Base-by-base conservation (phyloP, 2,888 invertebrate genomes). In the Venusia cambrica region DNA sequence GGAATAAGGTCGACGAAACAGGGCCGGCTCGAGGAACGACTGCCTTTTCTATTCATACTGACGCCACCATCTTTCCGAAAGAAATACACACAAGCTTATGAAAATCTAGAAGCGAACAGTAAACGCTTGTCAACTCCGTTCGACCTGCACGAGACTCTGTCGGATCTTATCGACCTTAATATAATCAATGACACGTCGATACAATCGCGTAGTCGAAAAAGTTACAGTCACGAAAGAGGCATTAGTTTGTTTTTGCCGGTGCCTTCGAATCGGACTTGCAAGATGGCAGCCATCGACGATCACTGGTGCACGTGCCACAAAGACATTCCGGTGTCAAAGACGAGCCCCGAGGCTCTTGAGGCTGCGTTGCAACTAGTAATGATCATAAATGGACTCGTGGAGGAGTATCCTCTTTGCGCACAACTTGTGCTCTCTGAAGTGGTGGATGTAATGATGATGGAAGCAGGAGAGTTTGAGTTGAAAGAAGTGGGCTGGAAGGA, bases 221-320 rank as follows among this genome's bases (percentile, higher is more conserved):
- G 62, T 5, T 83, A 87, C 25, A 62, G 63, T 4, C 49, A 76
- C 30, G 71, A 84, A 2, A 85, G 92, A 32, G 91, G 92, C 1
- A 91, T 93, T 3, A 96, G 96, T 67, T 87, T 96, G 25, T 96
- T 97, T 66, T 73, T 92, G 10, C 90, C 91, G 0, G 88, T 97
- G 33, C 92, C 94, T 0, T 68, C 65, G 14, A 88, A 90, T 30
- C 87, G 97, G 19, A 95, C 93, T 0, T 98, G 97, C 66, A 81
- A 89, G 27, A 83, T 87, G 44, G 97, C 97, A 0, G 91, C 88
- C 1, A 95, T 98, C 32, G 90, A 92, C 0, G 91, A 92, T 10
- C 94, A 96, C 67, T 97, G 94, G 93, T 97, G 97, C 71, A 94
- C 95, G 9, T 97, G 97, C 51, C 93, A 94, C 57, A 89, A 89